Evolutionary conservation across 2,113 vertebrate genomes (phyloP).

Genomic region (Takifugu flavidus): DNA sequence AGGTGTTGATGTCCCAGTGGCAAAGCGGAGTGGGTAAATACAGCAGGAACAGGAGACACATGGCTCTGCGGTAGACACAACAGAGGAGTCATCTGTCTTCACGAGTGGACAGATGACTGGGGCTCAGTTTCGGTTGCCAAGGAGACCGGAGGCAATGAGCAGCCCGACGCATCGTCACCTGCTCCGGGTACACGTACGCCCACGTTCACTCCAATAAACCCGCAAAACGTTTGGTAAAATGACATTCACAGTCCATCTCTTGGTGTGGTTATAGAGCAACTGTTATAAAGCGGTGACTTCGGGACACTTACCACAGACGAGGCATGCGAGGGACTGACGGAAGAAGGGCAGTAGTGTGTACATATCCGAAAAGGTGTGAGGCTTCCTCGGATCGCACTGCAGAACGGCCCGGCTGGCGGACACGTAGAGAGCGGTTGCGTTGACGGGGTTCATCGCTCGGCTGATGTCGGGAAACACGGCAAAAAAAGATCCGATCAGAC

Average conservation of each 20-base stretch:
- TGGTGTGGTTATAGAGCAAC: too few species aligned
- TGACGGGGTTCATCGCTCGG: conserved; percentile 90
- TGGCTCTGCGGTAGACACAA: conserved; percentile 55
- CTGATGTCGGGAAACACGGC: conserved; percentile 52
- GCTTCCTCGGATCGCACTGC: conserved; percentile 90
- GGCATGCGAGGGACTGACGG: conserved; percentile 90
- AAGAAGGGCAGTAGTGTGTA: conserved; percentile 91
- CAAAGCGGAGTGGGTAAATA: conserved; percentile 33
- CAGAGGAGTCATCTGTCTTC: conserved; percentile 53
- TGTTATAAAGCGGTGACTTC: too few species aligned
- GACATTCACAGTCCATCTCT: not conserved
- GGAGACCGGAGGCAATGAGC: conserved; percentile 46
- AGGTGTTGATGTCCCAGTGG: conserved; percentile 20
- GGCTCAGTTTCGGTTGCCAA: conserved; percentile 59
- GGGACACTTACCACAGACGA: conserved; percentile 86
- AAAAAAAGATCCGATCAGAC: conserved; percentile 28
- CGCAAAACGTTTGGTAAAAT: not conserved
- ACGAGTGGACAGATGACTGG: conserved; percentile 48
- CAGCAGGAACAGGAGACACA: conserved; percentile 53
- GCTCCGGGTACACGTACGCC: conserved; percentile 22
- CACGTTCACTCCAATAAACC: conserved; percentile 13
- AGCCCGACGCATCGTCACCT: conserved; percentile 38
- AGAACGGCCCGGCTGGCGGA: conserved; percentile 95
- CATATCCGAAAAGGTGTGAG: conserved; percentile 86
- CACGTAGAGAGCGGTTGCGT: conserved; percentile 93